Base-by-base conservation (phyloP, 1,140 invertebrate species). In the Augochlora pura region DNA sequence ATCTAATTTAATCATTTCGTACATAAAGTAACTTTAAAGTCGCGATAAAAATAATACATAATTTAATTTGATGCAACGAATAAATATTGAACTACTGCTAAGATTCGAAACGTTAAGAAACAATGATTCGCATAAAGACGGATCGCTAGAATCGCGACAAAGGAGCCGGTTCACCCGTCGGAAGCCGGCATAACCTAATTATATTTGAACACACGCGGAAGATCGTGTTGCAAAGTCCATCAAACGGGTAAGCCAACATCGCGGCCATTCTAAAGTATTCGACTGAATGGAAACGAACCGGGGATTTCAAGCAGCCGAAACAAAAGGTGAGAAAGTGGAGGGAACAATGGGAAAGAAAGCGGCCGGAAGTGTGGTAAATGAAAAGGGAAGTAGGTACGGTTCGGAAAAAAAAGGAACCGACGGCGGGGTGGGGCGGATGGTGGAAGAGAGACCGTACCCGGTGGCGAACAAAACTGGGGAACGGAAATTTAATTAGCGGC, bases 401-500 rank as follows among this genome's bases (percentile, higher is more conserved):
- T 54, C 32, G 1, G 32, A 32, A 8, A 59, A 25, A 67, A 68
- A 23, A 42, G 21, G 32, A 75, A 76, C 8, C 1, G 67, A 7
- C 21, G 5, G 23, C 21, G 6, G 2, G 6, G 2, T 14, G 21
- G 16, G 16, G 4, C 3, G 27, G 42, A n/a, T n/a, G n/a, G n/a
- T n/a, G n/a, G n/a, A n/a, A n/a, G 49, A 27, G 60, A 23, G 49
- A 6, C 16, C 18, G 46, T 5, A 46, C 9, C 42, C 46, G 18
- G 39, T 14, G 32, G 16, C 63, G 32, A 23, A 18, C 70, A 64
- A 52, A 52, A 46, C 38, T 59, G 59, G 76, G 25, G 60, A 62
- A 52, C 57, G 75, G 60, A 82, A 86, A 82, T 76, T 78, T 87
- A 81, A 88, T 88, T 79, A 87, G 65, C 74, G 70, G 46, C 73